Evolutionary conservation across 2,888 invertebrate species (phyloP), one percentile per base, ranked within the genome.

Genomic region (Pimpla rufipes): DNA sequence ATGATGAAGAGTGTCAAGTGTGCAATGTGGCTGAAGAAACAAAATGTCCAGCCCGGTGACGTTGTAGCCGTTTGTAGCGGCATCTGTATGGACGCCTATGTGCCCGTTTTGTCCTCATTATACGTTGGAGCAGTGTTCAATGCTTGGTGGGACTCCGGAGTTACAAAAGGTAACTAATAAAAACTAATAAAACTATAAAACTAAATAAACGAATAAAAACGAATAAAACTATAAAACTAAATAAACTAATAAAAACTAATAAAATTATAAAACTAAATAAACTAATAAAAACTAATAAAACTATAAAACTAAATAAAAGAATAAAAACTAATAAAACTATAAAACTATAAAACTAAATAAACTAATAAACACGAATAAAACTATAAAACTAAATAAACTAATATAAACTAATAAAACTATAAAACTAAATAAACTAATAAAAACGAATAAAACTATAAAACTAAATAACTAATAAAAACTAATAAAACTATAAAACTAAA

Each of bases 61-160:
- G 59, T 40, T 45, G 16, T 52, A 4, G 16, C 45, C 35, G 59
- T 23, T 35, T 42, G 3, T 2, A 11, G 35, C 18, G 35, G 71
- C 16, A 90, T 90, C 78, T 88, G 86, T 0, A 57, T 88, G 6
- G 88, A 91, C 40, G 70, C 70, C 7, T 85, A 88, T 11, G 85
- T 88, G n/a, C 90, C 92, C 0, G 89, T 79, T 23, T n/a, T 90
- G 0, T 90, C 90, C 2, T 79, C 88, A 0, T 35, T 88, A 5
- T 89, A 81, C 3, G 18, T 89, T 0, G 91, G 89, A 0, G 90
- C 89, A 0, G 81, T 88, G 3, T 87, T 88, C 5, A 42, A 40
- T 35, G 18, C 37, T 8, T 62, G 62, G 62, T 62, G 62, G 62
- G 37, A 62, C 37, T 18, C 16, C 2, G 62, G 40, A 18, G 37